These are phyloP conservation scores for Adineta ricciae DNA, from an alignment of 2,888 invertebrate species.

Conservation along the genomic window DNA sequence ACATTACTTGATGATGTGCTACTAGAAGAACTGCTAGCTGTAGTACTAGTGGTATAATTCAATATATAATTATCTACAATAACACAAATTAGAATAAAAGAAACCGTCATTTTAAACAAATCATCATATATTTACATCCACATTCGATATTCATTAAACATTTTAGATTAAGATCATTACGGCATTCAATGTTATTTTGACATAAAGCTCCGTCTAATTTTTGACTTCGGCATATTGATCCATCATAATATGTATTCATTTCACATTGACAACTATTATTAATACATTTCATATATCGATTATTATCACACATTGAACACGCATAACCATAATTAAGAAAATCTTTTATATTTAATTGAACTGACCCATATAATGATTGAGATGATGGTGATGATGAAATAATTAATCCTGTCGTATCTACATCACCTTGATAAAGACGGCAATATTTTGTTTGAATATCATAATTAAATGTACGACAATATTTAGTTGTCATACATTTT, in stretches of 20 bases:
- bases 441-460: not conserved
- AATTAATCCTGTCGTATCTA: not conserved
- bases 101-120: no score
- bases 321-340: not conserved
- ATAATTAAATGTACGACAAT: not conserved
- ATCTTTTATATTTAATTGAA: not conserved
- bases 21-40: no score
- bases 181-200: not conserved
- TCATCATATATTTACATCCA: not conserved
- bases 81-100: no score
- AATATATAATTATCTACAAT: no score
- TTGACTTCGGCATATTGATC: not conserved
- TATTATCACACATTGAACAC: not conserved
- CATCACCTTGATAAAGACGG: not conserved
- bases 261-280: not conserved
- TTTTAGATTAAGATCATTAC: not conserved
- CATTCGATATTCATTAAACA: not conserved
- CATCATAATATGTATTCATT: not conserved
- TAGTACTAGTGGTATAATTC: no score
- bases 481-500: not conserved
- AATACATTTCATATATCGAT: not conserved
- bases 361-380: not conserved
- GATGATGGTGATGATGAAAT: not conserved
- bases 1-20: no score
- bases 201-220: not conserved